Conservation (phyloP, 2,797 vertebrate genomes). For the Sebastes taczanowskii region DNA sequence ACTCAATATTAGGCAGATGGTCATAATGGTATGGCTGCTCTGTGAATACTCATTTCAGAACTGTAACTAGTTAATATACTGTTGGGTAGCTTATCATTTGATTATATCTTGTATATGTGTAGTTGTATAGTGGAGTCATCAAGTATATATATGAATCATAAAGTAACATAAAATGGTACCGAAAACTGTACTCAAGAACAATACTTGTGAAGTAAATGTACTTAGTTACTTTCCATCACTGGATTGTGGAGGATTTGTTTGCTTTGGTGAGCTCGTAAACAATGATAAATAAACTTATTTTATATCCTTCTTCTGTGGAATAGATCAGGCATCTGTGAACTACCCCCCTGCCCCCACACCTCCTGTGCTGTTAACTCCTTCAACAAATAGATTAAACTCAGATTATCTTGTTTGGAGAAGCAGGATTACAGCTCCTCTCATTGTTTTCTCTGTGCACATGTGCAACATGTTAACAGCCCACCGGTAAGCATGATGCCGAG, state of each 20-base stretch:
- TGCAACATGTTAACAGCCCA: neutral
- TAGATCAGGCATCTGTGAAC: neutral
- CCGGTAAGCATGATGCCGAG: neutral
- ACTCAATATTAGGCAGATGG: too few relatives aligned
- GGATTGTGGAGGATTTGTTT: neutral
- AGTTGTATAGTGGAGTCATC: too few relatives aligned
- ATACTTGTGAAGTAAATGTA: neutral
- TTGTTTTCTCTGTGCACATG: neutral
- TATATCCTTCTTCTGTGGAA: neutral
- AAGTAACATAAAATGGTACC: neutral
- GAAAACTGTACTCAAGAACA: too few relatives aligned
- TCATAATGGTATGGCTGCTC: too few relatives aligned
- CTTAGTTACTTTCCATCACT: neutral
- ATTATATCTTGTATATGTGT: neutral
- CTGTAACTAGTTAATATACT: neutral
- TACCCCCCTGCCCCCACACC: neutral
- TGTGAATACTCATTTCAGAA: neutral
- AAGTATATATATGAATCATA: too few relatives aligned
- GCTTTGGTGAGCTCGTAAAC: neutral
- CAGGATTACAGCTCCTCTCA: constrained; percentile 1
- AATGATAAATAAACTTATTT: neutral
- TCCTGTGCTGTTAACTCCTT: neutral
- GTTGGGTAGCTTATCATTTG: neutral
- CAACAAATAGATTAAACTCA: constrained; percentile 29
- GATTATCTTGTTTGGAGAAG: constrained; percentile 33